Evolutionary conservation across 2,888 invertebrate genomes (phyloP).

Genomic region (Phalera bucephala): DNA sequence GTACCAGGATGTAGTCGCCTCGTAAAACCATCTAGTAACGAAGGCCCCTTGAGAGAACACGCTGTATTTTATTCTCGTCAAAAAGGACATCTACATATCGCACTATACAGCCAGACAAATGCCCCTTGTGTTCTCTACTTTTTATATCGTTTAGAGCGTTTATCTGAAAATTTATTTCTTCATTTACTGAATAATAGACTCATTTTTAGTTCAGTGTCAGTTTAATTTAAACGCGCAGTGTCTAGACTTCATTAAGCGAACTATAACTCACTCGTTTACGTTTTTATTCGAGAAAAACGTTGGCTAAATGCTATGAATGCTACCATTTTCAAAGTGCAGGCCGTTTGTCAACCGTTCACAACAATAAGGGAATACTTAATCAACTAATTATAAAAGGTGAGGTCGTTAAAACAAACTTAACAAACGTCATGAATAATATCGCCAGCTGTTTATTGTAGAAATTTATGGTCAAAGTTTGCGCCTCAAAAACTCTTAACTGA

Average conservation of each 20-base stretch:
- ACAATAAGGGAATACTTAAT: slow-evolving; percentile 56
- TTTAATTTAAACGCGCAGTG: background rate
- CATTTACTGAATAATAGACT: background rate
- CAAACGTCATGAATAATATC: slow-evolving; percentile 74
- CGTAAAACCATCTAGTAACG: slow-evolving; percentile 64
- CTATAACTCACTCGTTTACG: background rate
- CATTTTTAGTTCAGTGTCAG: background rate
- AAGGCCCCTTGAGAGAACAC: slow-evolving; percentile 49
- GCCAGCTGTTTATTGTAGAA: slow-evolving; percentile 71
- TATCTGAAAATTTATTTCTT: background rate
- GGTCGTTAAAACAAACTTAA: slow-evolving; percentile 70
- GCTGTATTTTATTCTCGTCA: slow-evolving; percentile 45
- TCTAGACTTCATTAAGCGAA: background rate
- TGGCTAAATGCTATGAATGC: slow-evolving; percentile 3
- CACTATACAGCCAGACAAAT: slow-evolving; percentile 11
- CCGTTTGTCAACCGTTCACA: slow-evolving; percentile 34
- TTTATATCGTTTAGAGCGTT: background rate
- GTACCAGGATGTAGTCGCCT: slow-evolving; percentile 56
- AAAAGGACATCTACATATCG: slow-evolving; percentile 40
- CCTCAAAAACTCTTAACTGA: slow-evolving; percentile 70
- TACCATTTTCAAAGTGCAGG: slow-evolving; percentile 30
- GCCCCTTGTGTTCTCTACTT: background rate
- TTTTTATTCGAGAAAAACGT: background rate
- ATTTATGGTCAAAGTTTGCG: slow-evolving; percentile 71
- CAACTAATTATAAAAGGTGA: slow-evolving; percentile 64